Conservation (phyloP, 2,888 invertebrate species). For the Clistopyga incitator region DNA sequence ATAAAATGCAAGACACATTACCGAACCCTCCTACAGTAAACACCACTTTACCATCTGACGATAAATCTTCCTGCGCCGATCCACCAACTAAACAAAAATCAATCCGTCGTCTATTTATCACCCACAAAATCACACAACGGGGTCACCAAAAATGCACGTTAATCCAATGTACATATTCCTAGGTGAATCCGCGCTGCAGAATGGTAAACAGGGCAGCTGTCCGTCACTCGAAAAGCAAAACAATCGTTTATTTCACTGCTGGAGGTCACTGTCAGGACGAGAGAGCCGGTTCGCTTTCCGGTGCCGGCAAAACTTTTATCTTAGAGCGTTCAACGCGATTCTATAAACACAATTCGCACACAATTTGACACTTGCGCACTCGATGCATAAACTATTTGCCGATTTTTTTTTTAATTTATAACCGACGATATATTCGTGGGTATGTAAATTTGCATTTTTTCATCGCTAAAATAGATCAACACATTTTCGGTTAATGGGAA, state of each 20-base stretch:
- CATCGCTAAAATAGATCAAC: neutral
- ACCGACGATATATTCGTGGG: neutral
- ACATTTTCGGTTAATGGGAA: neutral
- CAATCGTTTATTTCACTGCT: neutral
- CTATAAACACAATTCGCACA: slow-evolving; percentile 1
- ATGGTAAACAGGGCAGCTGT: neutral
- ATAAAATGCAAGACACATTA: slow-evolving; percentile 62
- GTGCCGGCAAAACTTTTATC: slow-evolving; percentile 43
- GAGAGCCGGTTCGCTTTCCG: slow-evolving; percentile 30
- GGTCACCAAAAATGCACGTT: neutral
- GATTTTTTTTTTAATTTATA: neutral
- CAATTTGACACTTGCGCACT: slow-evolving; percentile 19
- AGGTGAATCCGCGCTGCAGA: neutral
- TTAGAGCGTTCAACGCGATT: neutral
- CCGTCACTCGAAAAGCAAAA: neutral
- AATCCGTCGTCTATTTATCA: slow-evolving; percentile 19
- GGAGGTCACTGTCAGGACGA: slow-evolving; percentile 32
- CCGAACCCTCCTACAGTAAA: slow-evolving; percentile 67
- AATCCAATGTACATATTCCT: slow-evolving; percentile 14
- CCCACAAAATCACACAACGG: slow-evolving; percentile 22
- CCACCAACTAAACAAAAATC: slow-evolving; percentile 18
- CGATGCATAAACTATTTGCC: neutral
- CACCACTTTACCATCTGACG: slow-evolving; percentile 69
- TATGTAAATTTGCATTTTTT: neutral
- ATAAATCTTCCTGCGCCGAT: slow-evolving; percentile 39